These are phyloP conservation scores for Nebria salina DNA, from an alignment of 2,888 invertebrate species.

Conservation along the genomic window DNA sequence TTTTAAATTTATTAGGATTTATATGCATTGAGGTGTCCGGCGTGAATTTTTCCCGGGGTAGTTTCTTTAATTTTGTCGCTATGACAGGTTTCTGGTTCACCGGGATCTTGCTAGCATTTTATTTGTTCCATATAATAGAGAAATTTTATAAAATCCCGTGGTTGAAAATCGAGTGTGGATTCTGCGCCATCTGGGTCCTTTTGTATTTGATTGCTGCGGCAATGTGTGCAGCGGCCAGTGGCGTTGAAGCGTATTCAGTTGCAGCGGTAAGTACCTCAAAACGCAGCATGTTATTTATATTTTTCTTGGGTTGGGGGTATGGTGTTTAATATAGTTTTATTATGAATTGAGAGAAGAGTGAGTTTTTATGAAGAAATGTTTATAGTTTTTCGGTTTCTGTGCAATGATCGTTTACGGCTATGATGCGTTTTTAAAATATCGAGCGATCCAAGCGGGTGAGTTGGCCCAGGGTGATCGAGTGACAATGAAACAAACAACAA, in stretches of 20 bases:
- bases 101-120: slow-evolving; percentile 78
- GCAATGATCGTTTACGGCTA: slow-evolving; percentile 81
- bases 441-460: slow-evolving; percentile 72
- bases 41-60: slow-evolving; percentile 67
- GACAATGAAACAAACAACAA: slow-evolving; percentile 71
- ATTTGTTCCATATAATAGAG: slow-evolving; percentile 87
- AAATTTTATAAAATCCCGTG: slow-evolving; percentile 87
- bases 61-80: slow-evolving; percentile 81
- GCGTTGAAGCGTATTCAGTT: slow-evolving; percentile 70
- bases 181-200: slow-evolving; percentile 77
- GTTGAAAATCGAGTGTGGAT: slow-evolving; percentile 83
- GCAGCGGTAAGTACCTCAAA: slow-evolving; percentile 74
- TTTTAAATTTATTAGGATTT: slow-evolving; percentile 78
- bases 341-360: neutral
- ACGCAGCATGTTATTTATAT: neutral
- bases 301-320: neutral
- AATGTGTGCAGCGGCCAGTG: slow-evolving; percentile 69
- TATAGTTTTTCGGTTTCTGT: slow-evolving; percentile 87
- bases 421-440: slow-evolving; percentile 83
- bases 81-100: slow-evolving; percentile 90
- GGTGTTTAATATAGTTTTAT: neutral
- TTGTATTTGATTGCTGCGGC: slow-evolving; percentile 81
- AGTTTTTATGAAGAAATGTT: slow-evolving; percentile 48
- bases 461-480: slow-evolving; percentile 78
- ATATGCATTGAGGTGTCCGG: slow-evolving; percentile 75